phyloP scores from a whole-genome alignment of 1,140 invertebrate genomes.

The Ruditapes philippinarum region DNA sequence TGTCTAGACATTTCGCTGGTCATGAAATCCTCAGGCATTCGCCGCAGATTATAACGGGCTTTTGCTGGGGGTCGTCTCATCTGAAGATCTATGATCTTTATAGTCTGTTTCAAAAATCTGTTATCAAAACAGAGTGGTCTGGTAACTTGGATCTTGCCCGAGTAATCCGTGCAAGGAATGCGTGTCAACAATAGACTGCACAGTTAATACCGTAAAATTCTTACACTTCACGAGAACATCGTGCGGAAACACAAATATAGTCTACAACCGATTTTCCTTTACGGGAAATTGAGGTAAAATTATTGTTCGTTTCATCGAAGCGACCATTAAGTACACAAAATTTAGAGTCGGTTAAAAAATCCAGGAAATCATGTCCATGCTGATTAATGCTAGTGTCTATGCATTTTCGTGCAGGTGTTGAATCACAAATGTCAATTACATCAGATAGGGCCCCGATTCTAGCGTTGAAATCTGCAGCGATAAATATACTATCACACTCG shows the following conservation, averaged over 20 bases:
- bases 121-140: constrained; percentile 6
- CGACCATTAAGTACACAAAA: constrained; percentile 45
- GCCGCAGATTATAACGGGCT: not conserved
- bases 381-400: constrained; percentile 48
- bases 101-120: not conserved
- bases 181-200: not conserved
- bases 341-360: constrained; percentile 43
- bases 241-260: constrained; percentile 36
- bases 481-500: constrained; percentile 1
- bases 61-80: not conserved
- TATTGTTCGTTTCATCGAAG: not conserved
- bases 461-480: constrained; percentile 16
- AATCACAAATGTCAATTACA: no score
- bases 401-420: not conserved
- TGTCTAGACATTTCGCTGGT: no score
- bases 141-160: constrained; percentile 17
- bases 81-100: not conserved
- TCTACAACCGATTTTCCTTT: constrained; percentile 47
- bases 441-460: constrained; percentile 1
- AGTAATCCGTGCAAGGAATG: constrained; percentile 1
- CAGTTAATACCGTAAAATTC: not conserved
- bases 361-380: constrained; percentile 40
- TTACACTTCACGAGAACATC: not conserved
- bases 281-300: not conserved
- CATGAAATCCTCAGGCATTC: not conserved